phyloP scores from a whole-genome alignment of 2,888 invertebrate genomes.

The Drosophila pseudotalamancana region DNA sequence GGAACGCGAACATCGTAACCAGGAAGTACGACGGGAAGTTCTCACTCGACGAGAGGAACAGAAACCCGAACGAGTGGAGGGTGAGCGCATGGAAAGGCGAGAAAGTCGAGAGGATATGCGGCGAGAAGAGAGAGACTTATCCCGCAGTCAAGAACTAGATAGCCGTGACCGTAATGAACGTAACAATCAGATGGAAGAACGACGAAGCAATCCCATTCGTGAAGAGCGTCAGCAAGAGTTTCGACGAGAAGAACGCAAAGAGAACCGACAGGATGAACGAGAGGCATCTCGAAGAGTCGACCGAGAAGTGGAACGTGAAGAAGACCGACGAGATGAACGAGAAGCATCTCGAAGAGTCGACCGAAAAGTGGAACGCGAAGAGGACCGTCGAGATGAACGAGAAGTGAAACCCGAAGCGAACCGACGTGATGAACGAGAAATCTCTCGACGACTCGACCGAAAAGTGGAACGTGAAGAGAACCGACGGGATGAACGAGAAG shows the following conservation, averaged over 20 bases:
- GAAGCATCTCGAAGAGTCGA: too few relatives aligned
- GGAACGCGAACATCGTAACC: neutral
- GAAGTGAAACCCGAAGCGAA: too few relatives aligned
- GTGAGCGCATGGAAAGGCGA: neutral
- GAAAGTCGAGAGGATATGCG: neutral
- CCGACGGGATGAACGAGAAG: too few relatives aligned
- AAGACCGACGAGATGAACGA: neutral
- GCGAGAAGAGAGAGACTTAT: neutral
- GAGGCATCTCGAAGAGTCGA: neutral
- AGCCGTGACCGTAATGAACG: neutral
- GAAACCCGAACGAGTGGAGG: neutral
- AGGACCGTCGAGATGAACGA: too few relatives aligned
- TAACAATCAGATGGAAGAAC: too few relatives aligned
- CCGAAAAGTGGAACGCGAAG: too few relatives aligned
- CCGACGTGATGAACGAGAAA: too few relatives aligned
- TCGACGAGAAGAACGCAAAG: neutral
- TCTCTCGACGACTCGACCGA: too few relatives aligned
- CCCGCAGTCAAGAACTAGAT: neutral
- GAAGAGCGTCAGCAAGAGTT: neutral
- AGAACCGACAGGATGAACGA: neutral
- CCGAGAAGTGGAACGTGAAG: neutral
- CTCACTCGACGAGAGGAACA: conserved; percentile 5
- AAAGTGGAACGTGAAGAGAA: too few relatives aligned
- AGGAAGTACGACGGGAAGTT: neutral
- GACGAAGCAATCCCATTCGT: too few relatives aligned